A percentile compares a stretch with the other conserved stretches of the same genome.
Evolutionary conservation across 1,140 invertebrate species (phyloP).

Genomic region (Eupristina koningsbergeri): DNA sequence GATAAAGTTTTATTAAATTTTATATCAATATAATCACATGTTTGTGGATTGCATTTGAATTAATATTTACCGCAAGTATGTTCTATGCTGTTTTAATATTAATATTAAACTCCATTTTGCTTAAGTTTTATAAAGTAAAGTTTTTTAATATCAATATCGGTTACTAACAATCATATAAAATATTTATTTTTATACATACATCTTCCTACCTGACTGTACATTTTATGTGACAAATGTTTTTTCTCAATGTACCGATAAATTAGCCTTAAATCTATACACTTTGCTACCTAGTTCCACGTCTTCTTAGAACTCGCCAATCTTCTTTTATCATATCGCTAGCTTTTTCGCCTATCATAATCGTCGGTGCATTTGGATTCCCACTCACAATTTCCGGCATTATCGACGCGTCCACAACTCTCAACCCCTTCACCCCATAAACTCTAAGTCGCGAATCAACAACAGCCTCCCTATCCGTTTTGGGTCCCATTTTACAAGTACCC

Average conservation of each 20-base stretch:
- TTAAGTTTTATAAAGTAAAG: too few species aligned
- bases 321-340: conserved; percentile 86
- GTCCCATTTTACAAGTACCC: conserved; percentile 91
- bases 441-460: conserved; percentile 86
- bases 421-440: conserved; percentile 81
- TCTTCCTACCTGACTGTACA: neutral
- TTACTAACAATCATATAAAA: neutral
- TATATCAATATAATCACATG: too few species aligned
- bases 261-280: neutral
- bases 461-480: conserved; percentile 80
- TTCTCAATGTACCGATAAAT: neutral
- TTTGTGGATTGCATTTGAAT: too few species aligned
- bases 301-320: conserved; percentile 75
- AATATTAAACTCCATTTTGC: too few species aligned
- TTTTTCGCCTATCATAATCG: conserved; percentile 87
- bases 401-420: conserved; percentile 84
- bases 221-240: neutral
- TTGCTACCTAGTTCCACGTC: conserved; percentile 55
- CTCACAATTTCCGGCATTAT: conserved; percentile 88
- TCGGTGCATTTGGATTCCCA: conserved; percentile 85
- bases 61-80: too few species aligned
- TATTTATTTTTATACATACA: neutral
- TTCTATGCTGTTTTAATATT: too few species aligned
- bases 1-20: neutral
- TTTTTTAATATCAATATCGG: neutral